Evolutionary conservation across 2,888 invertebrate species (phyloP).

Genomic region (Camponotus fellah): DNA sequence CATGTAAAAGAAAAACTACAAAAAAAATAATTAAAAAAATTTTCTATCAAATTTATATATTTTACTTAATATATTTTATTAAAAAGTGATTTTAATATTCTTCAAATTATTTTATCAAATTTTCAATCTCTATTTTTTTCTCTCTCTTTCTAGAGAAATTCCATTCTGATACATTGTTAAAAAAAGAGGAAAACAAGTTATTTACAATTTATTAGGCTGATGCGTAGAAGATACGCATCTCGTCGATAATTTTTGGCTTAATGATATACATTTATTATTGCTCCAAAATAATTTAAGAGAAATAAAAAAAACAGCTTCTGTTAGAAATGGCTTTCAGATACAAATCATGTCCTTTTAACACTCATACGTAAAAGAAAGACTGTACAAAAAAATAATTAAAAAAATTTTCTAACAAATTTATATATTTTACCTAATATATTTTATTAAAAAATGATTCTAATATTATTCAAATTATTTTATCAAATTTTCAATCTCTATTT

Average conservation of each 20-base stretch:
- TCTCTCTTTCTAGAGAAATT: neutral
- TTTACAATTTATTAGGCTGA: constrained; percentile 35
- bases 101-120: neutral
- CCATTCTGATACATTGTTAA: neutral
- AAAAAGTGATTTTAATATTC: neutral
- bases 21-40: neutral
- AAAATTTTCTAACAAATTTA: neutral
- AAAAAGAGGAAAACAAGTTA: constrained; percentile 26
- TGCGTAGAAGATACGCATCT: constrained; percentile 21
- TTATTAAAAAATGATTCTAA: neutral
- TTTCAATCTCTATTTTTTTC: neutral
- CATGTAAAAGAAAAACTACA: neutral
- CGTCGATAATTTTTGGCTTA: constrained; percentile 49
- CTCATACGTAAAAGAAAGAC: neutral
- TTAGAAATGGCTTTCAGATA: neutral
- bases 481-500: neutral
- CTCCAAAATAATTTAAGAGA: neutral
- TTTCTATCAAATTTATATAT: neutral
- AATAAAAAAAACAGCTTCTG: neutral
- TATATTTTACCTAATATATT: neutral
- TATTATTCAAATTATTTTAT: neutral
- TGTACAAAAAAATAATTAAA: neutral
- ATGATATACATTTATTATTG: neutral
- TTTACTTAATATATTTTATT: neutral
- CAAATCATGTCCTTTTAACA: neutral